Evolutionary conservation across 2,888 invertebrate species (phyloP), one percentile per base, ranked within the genome.

Genomic region (Platypus cylindrus): DNA sequence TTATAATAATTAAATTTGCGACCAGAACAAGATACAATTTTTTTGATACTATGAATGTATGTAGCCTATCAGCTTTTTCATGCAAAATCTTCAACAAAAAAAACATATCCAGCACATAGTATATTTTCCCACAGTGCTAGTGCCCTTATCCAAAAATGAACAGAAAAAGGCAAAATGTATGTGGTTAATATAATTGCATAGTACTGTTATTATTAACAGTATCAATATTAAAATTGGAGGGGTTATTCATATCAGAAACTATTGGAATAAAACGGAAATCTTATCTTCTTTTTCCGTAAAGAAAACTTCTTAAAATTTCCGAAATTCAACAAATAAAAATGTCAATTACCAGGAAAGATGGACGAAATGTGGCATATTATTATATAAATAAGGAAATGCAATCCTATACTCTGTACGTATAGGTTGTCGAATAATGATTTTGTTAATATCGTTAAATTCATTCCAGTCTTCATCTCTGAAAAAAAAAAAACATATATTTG

Each of bases 401-500:
- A 99, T 99, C 48, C 98, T 76, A 61, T 99, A 99, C 63, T 99
- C 98, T 0, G 98, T 99, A 44, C 98, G 74, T 47, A 99, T 89
- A 3, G 97, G 97, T 56, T 98, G 97, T 5, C 98, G 72, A 49
- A 99, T 98, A 45, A 99, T 99, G 52, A 99, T 97, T 66, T 99
- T 99, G 63, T 99, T 98, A 49, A 99, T 98, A 56, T 99, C 98
- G 66, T 99, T 99, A 56, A 99, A 99, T 65, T 99, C 98, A 65
- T 99, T 99, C 98, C 98, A 99, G 61, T 99, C 98, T 66, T 99
- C 98, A 66, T 99, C 98, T 2, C 90, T 83, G 51, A 13, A 65
- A 60, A 38, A 38, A 40, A 37, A 41, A 45, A 38, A 43, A 30
- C 26, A 32, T 14, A 15, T n/a, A n/a, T n/a, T n/a, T n/a, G n/a